Evolutionary conservation across 1,140 invertebrate genomes (phyloP), one percentile per base, ranked within the genome.

Genomic region (Hetaerina americana): DNA sequence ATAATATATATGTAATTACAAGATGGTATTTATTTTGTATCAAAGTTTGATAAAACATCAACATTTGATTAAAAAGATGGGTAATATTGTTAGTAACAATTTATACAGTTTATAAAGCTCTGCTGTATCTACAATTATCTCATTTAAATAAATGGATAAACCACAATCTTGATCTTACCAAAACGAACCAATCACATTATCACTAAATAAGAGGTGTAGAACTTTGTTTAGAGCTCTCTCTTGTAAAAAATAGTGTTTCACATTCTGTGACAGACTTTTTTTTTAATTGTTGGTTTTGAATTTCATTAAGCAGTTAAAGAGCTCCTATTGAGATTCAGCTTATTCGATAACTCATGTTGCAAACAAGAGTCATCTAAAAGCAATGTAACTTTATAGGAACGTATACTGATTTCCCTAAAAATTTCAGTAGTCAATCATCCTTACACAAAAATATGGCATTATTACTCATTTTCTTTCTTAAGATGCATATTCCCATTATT

Each of bases 1-100:
- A 57, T 2, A 57, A n/a, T 57, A 57, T 18, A 18, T 57, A 57
- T 57, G n/a, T n/a, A n/a, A n/a, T 57, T 57, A 57, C 40, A 57
- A 57, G 40, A 57, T n/a, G 22, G 40, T 57, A 57, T 57, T 57
- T 57, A 57, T 57, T 57, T 57, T 57, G 40, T 57, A 57, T 57
- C 40, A 57, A 57, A 57, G 40, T 57, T 57, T 57, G 40, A 57
- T 57, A 57, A 57, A 57, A 57, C 40, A 57, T 57, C 40, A 57
- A 57, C 40, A 57, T 57, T 57, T 57, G 40, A 57, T 57, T 57
- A 57, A 57, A 57, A 57, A 57, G 40, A 57, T 57, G 40, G 40
- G 40, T n/a, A 57, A 57, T 57, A 57, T 57, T 57, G 40, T 57
- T 57, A 57, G 40, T 57, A 57, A 57, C 40, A 57, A 57, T 57